phyloP scores from a whole-genome alignment of 2,113 vertebrate species.

The Nannobrachium achirus region DNA sequence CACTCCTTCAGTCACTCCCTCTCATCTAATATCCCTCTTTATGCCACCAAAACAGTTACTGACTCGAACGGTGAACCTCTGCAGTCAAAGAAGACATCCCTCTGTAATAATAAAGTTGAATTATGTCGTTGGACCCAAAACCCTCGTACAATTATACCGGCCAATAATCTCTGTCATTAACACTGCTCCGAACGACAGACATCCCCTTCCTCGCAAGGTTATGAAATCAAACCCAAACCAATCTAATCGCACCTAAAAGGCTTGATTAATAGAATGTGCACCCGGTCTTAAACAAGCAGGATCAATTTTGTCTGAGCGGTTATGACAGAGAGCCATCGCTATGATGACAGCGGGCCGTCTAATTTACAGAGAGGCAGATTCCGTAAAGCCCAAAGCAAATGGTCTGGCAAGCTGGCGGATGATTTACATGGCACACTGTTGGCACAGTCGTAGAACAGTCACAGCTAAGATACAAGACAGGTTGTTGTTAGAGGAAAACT shows the following conservation, averaged over 20 bases:
- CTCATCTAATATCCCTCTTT: slow-evolving; percentile 12
- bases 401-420: slow-evolving; percentile 15
- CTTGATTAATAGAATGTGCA: slow-evolving; percentile 16
- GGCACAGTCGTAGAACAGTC: slow-evolving; percentile 42
- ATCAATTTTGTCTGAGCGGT: slow-evolving; percentile 2
- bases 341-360: slow-evolving; percentile 20
- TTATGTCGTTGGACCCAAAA: not conserved
- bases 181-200: slow-evolving; percentile 16
- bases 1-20: not conserved
- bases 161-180: slow-evolving; percentile 5
- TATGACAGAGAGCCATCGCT: slow-evolving; percentile 14
- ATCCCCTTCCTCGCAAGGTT: slow-evolving; percentile 1
- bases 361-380: slow-evolving; percentile 9
- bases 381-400: slow-evolving; percentile 31
- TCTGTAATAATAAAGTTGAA: slow-evolving; percentile 29
- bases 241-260: not conserved
- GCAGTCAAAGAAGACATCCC: slow-evolving; percentile 18
- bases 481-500: slow-evolving; percentile 43
- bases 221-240: slow-evolving; percentile 14
- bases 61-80: slow-evolving; percentile 32
- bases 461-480: slow-evolving; percentile 46
- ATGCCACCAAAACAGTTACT: slow-evolving; percentile 14
- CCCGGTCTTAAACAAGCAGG: not conserved
- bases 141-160: slow-evolving; percentile 12
- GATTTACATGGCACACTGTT: slow-evolving; percentile 36